Evolutionary conservation across 2,888 invertebrate genomes (phyloP), one percentile per base, ranked within the genome.

Genomic region (Caenorhabditis sp.): DNA sequence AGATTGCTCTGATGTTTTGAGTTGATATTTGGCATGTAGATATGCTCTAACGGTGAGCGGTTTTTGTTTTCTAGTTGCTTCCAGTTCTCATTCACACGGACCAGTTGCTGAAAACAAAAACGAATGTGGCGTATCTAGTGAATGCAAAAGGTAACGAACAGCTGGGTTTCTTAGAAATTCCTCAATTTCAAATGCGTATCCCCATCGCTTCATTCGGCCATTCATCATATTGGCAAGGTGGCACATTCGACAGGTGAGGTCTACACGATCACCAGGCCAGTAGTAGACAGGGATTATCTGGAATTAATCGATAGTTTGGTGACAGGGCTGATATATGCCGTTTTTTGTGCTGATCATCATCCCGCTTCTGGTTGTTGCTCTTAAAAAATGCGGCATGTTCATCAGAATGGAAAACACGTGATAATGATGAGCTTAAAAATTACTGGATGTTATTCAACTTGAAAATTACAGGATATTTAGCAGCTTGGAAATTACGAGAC

Each of bases 131-230:
- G n/a, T n/a, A n/a, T n/a, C n/a, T n/a, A n/a, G n/a, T n/a, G n/a
- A 5, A 17, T 59, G 20, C 17, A 59, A 20, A 17, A n/a, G 25
- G 4, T 20, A 14, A 36, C 7, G 27, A 17, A 67, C 67, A 52
- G 58, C 63, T 7, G 77, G 77, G 63, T 75, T 66, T 54, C 62
- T 49, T 25, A 77, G 59, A 50, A 79, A 79, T n/a, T 72, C 77
- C 20, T 72, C 64, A 12, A 79, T 63, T 38, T 72, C 64, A 0
- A 63, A 63, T n/a, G 77, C 67, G 31, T 67, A 69, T 23, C 75
- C 73, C 83, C 83, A 83, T 64, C 75, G 38, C 59, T 82, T 82
- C 31, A 82, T 65, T 65, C 74, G 67, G 26, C 83, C 83, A 60
- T 83, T 83, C 58, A 67, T 76, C 20, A 77, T 61, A 31, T 59